Evolutionary conservation across 2,797 vertebrate species (phyloP).

Genomic region (Neosilurus hyrtlii): DNA sequence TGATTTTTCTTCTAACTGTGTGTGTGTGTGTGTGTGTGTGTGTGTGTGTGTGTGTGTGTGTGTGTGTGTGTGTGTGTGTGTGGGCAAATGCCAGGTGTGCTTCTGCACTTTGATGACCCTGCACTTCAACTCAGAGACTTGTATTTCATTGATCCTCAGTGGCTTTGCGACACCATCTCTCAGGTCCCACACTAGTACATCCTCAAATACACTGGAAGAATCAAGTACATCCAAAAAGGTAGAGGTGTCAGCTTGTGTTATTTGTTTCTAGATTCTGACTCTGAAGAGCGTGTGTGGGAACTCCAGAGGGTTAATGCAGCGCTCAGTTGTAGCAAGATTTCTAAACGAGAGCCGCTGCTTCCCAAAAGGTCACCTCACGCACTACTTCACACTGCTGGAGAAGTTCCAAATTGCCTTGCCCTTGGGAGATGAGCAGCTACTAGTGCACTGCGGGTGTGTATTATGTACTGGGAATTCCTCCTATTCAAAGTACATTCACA

Average conservation of each 20-base stretch:
- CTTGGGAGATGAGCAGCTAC: constrained; percentile 85
- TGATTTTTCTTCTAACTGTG: background rate
- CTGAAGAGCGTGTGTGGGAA: constrained; percentile 77
- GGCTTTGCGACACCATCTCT: constrained; percentile 93
- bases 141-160: constrained; percentile 93
- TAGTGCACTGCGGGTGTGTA: constrained; percentile 89
- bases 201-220: background rate
- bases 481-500: background rate
- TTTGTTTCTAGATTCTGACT: constrained; percentile 77
- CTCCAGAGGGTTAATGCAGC: constrained; percentile 84
- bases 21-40: constrained; percentile 3
- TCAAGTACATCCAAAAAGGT: background rate
- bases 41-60: constrained; percentile 2
- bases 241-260: background rate
- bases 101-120: constrained; percentile 94
- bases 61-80: constrained; percentile 16
- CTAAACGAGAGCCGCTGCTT: constrained; percentile 84
- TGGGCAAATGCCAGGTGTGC: constrained; percentile 75
- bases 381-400: constrained; percentile 92
- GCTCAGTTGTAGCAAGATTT: constrained; percentile 81
- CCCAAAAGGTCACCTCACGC: constrained; percentile 81
- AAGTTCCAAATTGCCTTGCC: constrained; percentile 95
- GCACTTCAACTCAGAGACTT: constrained; percentile 87
- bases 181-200: constrained; percentile 73
- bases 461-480: background rate